phyloP scores from a whole-genome alignment of 2,888 invertebrate species.

The Petrophora chlorosata region DNA sequence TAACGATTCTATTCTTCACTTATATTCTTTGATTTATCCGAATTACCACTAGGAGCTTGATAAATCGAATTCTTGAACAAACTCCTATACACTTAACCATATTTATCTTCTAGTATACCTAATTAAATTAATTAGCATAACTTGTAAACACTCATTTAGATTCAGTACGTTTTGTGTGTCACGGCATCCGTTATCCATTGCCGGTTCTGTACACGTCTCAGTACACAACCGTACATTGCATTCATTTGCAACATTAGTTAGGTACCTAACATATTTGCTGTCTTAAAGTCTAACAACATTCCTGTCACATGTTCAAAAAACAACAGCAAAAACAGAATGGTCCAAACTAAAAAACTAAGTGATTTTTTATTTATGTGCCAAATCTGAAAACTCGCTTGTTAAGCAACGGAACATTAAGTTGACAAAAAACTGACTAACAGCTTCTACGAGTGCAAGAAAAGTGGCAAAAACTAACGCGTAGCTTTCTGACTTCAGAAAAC shows the following conservation, averaged over 20 bases:
- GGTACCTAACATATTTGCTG: neutral
- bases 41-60: no score
- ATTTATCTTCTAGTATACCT: constrained; percentile 4
- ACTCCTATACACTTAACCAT: constrained; percentile 1
- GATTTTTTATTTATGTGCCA: constrained; percentile 10
- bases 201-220: constrained; percentile 42
- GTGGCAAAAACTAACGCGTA: no score
- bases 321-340: constrained; percentile 4
- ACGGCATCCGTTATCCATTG: constrained; percentile 45
- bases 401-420: neutral
- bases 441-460: no score
- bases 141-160: constrained; percentile 38
- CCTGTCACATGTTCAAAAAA: constrained; percentile 10
- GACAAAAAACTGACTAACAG: constrained; percentile 3
- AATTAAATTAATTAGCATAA: constrained; percentile 30
- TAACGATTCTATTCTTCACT: no score
- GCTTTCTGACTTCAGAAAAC: no score
- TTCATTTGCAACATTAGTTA: constrained; percentile 22
- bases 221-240: constrained; percentile 19
- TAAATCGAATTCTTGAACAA: constrained; percentile 1
- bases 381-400: constrained; percentile 5
- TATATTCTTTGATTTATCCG: no score
- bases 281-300: neutral
- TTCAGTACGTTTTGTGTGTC: constrained; percentile 40
- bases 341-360: neutral